These are phyloP conservation scores for Agapornis roseicollis DNA, from an alignment of 2,113 vertebrate species.

Conservation along the genomic window DNA sequence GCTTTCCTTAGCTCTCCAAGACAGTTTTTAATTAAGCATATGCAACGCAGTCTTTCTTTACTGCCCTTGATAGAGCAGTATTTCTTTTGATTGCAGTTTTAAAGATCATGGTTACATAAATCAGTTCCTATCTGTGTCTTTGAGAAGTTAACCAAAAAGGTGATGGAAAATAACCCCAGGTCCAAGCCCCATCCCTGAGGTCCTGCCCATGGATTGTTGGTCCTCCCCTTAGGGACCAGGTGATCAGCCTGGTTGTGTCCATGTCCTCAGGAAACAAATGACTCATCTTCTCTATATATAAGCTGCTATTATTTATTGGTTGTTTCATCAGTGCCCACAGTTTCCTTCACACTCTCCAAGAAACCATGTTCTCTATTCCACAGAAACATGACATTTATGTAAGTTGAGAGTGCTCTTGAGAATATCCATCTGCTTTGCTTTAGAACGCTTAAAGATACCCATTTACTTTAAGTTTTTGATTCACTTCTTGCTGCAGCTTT, in stretches of 20 bases:
- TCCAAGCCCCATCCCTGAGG: not conserved
- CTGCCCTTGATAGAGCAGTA: not conserved
- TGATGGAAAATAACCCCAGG: not conserved
- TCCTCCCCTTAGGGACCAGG: not conserved
- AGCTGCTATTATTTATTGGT: not conserved
- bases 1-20: not conserved
- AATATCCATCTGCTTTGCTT: not conserved
- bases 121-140: not conserved
- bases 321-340: not conserved
- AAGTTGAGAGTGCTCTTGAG: not conserved
- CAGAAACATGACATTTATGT: not conserved
- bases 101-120: not conserved
- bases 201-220: not conserved
- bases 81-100: not conserved
- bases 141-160: not conserved
- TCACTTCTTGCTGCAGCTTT: not conserved
- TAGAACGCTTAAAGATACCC: not conserved
- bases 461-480: not conserved
- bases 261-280: not conserved
- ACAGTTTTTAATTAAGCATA: not conserved
- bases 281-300: not conserved
- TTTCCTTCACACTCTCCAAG: not conserved
- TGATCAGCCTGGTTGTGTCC: not conserved
- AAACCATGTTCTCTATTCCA: not conserved
- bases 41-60: not conserved